Percentiles rank a stretch among this genome's conserved stretches.
Evolutionary conservation across 1,140 invertebrate species (phyloP).

Genomic region (Drosophila pseudoobscura): DNA sequence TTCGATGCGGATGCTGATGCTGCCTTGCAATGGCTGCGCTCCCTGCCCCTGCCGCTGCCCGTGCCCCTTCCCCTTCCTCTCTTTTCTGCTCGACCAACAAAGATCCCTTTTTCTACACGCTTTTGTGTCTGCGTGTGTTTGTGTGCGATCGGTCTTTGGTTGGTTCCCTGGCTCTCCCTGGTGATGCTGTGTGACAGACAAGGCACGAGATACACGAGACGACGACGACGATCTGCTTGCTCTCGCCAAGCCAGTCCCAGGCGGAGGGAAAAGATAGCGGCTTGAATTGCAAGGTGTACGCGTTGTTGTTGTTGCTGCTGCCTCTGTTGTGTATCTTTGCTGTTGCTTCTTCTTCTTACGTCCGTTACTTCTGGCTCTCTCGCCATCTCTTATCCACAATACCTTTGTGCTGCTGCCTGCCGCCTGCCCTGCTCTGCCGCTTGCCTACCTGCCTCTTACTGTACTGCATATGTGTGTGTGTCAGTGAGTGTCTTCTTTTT

Average conservation of each 20-base stretch:
- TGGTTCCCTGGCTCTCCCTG: slow-evolving; percentile 16
- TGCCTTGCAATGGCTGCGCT: slow-evolving; percentile 39
- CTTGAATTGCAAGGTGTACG: slow-evolving; percentile 81
- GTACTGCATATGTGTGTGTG: slow-evolving; percentile 7
- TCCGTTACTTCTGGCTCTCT: slow-evolving; percentile 76
- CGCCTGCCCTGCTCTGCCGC: slow-evolving; percentile 10
- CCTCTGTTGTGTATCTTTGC: slow-evolving; percentile 72
- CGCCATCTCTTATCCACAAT: slow-evolving; percentile 56
- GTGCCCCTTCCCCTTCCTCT: neutral
- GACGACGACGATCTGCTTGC: slow-evolving; percentile 13
- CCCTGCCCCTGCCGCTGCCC: neutral
- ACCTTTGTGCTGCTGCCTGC: slow-evolving; percentile 43
- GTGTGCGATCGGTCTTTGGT: slow-evolving; percentile 8
- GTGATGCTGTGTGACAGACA: slow-evolving; percentile 45
- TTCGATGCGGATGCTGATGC: slow-evolving; percentile 41
- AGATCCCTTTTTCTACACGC: slow-evolving; percentile 44
- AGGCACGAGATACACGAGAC: slow-evolving; percentile 11
- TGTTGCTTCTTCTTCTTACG: slow-evolving; percentile 68
- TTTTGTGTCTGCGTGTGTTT: slow-evolving; percentile 31
- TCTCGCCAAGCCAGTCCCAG: slow-evolving; percentile 32
- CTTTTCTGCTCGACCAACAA: slow-evolving; percentile 15
- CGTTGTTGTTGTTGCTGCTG: slow-evolving; percentile 47
- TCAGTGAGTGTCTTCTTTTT: slow-evolving; percentile 36
- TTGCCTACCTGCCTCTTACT: neutral
- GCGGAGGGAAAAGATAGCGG: slow-evolving; percentile 70